A percentile compares a stretch with the other conserved stretches of the same genome.
phyloP scores from a whole-genome alignment of 2,113 vertebrate genomes.

The Vicugna pacos region DNA sequence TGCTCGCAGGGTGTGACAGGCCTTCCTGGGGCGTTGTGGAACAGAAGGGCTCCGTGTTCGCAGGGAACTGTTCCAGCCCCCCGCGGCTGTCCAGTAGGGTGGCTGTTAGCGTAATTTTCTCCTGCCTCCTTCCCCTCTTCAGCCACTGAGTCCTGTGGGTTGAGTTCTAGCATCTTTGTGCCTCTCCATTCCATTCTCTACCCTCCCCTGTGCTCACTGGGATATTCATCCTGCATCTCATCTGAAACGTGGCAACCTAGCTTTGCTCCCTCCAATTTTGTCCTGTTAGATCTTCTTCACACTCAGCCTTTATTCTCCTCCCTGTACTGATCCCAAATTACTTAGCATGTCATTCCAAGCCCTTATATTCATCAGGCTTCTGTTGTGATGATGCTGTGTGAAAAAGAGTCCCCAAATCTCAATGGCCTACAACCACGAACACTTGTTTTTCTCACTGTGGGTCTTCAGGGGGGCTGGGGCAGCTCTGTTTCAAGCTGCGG shows the following conservation, averaged over 20 bases:
- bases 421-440: background rate
- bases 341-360: background rate
- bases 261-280: background rate
- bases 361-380: background rate
- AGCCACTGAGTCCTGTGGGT: background rate
- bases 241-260: background rate
- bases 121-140: background rate
- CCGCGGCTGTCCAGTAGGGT: background rate
- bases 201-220: background rate
- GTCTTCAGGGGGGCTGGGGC: background rate
- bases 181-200: background rate
- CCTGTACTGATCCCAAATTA: background rate
- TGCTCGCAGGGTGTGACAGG: background rate
- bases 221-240: background rate
- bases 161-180: fast-evolving
- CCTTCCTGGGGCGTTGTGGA: background rate
- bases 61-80: fast-evolving
- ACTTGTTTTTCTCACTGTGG: background rate
- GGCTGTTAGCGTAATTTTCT: background rate
- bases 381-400: background rate
- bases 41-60: background rate
- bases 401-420: background rate
- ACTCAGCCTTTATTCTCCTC: background rate
- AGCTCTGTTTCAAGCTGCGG: background rate
- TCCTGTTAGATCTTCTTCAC: background rate